phyloP scores from a whole-genome alignment of 2,797 vertebrate genomes.

The Eupleurogrammus muticus region DNA sequence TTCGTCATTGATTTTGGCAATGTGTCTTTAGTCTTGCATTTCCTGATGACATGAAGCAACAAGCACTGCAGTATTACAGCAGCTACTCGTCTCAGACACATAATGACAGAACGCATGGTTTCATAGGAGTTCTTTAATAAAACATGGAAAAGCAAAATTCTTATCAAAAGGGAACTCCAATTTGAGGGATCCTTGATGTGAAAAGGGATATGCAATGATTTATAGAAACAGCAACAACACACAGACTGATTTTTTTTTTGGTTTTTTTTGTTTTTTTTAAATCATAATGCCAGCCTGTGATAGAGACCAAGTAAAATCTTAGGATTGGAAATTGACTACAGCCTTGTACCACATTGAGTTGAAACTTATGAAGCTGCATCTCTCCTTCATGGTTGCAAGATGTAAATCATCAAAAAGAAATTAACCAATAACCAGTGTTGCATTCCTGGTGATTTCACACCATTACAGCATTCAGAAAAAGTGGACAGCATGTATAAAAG shows the following conservation, averaged over 20 bases:
- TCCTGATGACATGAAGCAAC: slow-evolving; percentile 40
- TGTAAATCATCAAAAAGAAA: neutral
- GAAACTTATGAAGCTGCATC: too few species aligned
- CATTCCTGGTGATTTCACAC: neutral
- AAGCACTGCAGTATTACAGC: slow-evolving; percentile 21
- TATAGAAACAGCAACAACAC: neutral
- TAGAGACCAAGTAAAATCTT: neutral
- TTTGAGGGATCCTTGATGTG: too few species aligned
- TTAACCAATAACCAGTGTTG: neutral
- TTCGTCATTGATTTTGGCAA: slow-evolving; percentile 40
- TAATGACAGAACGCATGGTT: too few species aligned
- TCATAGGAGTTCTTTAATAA: too few species aligned
- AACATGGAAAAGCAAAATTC: too few species aligned
- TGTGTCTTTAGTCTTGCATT: slow-evolving; percentile 28
- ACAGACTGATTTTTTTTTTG: neutral
- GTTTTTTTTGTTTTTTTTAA: too few species aligned
- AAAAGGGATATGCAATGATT: too few species aligned
- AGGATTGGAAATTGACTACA: neutral
- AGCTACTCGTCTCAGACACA: neutral
- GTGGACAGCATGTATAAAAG: too few species aligned
- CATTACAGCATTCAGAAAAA: neutral
- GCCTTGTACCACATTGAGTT: neutral
- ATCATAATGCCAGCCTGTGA: neutral
- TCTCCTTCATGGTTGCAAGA: neutral
- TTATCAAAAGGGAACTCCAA: too few species aligned